These are phyloP conservation scores for Leptopterna dolabrata DNA, from an alignment of 2,888 invertebrate genomes.

Conservation along the genomic window DNA sequence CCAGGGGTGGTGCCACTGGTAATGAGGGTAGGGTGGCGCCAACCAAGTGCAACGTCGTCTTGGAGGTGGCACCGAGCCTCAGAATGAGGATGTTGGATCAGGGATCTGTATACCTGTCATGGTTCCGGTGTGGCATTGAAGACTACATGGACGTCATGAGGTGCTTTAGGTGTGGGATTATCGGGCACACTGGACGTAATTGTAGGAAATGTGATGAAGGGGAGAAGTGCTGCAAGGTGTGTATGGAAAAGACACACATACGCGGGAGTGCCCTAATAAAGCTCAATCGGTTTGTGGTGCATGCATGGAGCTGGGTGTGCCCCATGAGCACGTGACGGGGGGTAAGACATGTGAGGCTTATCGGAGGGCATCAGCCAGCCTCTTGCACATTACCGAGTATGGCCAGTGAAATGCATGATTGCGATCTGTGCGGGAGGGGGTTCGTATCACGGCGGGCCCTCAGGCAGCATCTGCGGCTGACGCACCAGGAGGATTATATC, in stretches of 20 bases:
- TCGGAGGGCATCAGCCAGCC: no score
- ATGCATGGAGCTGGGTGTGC: no score
- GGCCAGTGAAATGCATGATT: constrained; percentile 66
- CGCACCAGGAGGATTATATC: no score
- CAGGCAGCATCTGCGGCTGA: constrained; percentile 66
- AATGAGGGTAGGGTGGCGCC: no score
- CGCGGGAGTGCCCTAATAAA: not conserved
- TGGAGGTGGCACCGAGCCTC: no score
- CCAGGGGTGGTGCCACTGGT: no score
- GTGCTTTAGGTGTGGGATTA: not conserved
- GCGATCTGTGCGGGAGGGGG: constrained; percentile 68
- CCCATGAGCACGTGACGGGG: no score
- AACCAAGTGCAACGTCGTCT: no score
- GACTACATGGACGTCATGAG: not conserved
- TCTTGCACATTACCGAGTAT: constrained; percentile 67
- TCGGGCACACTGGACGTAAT: not conserved
- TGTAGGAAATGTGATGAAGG: not conserved
- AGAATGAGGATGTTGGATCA: no score
- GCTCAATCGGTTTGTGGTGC: no score
- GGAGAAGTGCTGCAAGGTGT: not conserved
- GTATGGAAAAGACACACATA: not conserved
- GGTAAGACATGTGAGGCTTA: constrained; percentile 71
- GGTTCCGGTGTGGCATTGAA: not conserved
- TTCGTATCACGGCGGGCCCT: constrained; percentile 72
- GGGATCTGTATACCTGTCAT: no score